Base-by-base conservation (phyloP, 1,140 invertebrate genomes). In the Cardiocondyla obscurior region DNA sequence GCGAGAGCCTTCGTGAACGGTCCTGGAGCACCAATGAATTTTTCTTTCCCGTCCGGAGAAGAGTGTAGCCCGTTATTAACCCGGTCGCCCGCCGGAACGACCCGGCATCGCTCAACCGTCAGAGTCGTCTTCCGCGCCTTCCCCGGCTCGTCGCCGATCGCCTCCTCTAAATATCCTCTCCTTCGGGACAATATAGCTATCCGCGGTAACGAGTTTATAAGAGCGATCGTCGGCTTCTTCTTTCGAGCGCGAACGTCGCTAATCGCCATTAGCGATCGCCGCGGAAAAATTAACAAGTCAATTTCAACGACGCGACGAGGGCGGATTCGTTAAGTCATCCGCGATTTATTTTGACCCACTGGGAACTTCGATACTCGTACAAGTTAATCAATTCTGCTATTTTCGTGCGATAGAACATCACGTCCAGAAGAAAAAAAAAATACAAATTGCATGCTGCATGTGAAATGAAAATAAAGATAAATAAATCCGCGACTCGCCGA, bases 81-180 rank as follows among this genome's bases (percentile, higher is more conserved):
- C 46, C 49, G 39, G 53, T 79, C 72, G 84, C 76, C 86, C 72
- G 53, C 36, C 60, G 81, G 73, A 85, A 85, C 81, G 85, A 85
- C 51, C 70, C 53, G 70, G 55, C 85, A 87, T 87, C 84, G 81
- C 81, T 87, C 85, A 83, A 55, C 67, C 77, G 49, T 77, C 69
- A 64, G 67, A 81, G 67, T 30, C 49, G 65, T 53, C 65, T 36
- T n/a, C 16, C 65, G 65, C 74, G 60, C 49, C 60, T 77, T 39
- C 22, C 60, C 22, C 74, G 33, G 67, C 33, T 77, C 74, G 62
- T 79, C 74, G 74, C 44, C 74, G 46, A 79, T 79, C 74, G 62
- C 2, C 46, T 53, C 16, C 57, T 79, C 74, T 79, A 79, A 79
- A 79, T 67, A 79, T 46, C 33, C 33, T 64, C 42, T n/a, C 46